Evolutionary conservation across 2,113 vertebrate genomes (phyloP).

Genomic region (Hypanus sabinus): DNA sequence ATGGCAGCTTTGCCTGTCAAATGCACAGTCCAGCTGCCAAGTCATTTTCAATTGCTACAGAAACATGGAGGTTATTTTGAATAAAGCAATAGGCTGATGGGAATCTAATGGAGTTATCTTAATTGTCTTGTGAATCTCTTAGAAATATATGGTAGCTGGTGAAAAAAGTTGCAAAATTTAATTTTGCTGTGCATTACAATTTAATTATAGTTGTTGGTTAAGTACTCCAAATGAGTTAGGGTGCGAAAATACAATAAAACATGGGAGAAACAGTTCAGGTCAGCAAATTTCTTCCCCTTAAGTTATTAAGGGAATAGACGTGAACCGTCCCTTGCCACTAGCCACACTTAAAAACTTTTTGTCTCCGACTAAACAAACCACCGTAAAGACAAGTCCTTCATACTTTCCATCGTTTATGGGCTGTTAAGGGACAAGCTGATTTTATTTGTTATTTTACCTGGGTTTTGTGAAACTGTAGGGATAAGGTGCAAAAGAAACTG

Average conservation of each 20-base stretch:
- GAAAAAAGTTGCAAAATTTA: background rate
- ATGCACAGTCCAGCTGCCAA: slow-evolving; percentile 44
- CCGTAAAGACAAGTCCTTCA: background rate
- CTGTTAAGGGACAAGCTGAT: background rate
- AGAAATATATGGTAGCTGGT: background rate
- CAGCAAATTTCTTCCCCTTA: background rate
- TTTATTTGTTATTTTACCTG: background rate
- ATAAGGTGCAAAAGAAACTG: background rate
- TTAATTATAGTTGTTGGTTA: background rate
- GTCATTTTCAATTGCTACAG: slow-evolving; percentile 1
- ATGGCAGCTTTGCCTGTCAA: slow-evolving; percentile 54
- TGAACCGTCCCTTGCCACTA: background rate
- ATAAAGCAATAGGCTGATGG: background rate
- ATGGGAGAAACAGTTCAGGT: background rate
- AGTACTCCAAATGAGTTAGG: background rate
- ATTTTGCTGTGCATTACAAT: background rate
- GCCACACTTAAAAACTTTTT: background rate
- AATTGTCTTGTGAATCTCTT: background rate
- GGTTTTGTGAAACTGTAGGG: background rate
- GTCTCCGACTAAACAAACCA: background rate
- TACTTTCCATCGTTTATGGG: background rate
- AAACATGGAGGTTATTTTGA: slow-evolving; percentile 16
- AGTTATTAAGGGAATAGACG: background rate
- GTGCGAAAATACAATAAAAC: background rate
- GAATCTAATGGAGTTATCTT: background rate